Percentiles rank a stretch among this genome's conserved stretches.
phyloP scores from a whole-genome alignment of 2,888 invertebrate species.

The Noctua comes region DNA sequence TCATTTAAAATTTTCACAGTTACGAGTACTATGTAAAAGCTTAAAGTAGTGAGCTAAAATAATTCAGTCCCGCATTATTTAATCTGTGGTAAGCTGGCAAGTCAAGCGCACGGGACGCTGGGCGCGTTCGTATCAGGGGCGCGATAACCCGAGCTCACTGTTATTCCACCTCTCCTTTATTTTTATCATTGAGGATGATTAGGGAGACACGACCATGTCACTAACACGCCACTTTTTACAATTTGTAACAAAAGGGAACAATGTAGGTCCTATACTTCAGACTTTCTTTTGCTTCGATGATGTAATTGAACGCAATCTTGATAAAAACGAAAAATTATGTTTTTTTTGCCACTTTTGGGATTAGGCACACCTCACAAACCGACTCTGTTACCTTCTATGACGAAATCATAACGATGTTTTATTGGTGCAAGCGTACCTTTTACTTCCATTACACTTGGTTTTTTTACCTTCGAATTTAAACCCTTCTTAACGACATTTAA shows the following conservation, averaged over 20 bases:
- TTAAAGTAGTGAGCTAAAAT: slow-evolving; percentile 2
- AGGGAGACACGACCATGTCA: slow-evolving; percentile 60
- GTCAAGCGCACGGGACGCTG: slow-evolving; percentile 13
- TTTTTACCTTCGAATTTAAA: not conserved
- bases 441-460: not conserved
- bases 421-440: not conserved
- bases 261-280: not conserved
- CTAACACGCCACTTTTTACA: slow-evolving; percentile 29
- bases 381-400: not conserved
- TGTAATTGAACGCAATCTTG: not conserved
- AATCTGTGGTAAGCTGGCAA: slow-evolving; percentile 45
- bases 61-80: slow-evolving; percentile 41
- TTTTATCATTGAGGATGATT: slow-evolving; percentile 69
- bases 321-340: not conserved
- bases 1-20: not conserved
- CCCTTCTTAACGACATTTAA: no score
- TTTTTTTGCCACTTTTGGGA: no score
- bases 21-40: slow-evolving; percentile 6
- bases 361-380: no score
- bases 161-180: slow-evolving; percentile 49
- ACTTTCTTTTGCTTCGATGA: not conserved
- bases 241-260: slow-evolving; percentile 12
- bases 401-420: not conserved
- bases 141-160: slow-evolving; percentile 55
- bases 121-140: slow-evolving; percentile 46